Percentiles rank a stretch among this genome's conserved stretches.
These are phyloP conservation scores for Litocranius walleri DNA, from an alignment of 2,113 vertebrate genomes.

Conservation along the genomic window DNA sequence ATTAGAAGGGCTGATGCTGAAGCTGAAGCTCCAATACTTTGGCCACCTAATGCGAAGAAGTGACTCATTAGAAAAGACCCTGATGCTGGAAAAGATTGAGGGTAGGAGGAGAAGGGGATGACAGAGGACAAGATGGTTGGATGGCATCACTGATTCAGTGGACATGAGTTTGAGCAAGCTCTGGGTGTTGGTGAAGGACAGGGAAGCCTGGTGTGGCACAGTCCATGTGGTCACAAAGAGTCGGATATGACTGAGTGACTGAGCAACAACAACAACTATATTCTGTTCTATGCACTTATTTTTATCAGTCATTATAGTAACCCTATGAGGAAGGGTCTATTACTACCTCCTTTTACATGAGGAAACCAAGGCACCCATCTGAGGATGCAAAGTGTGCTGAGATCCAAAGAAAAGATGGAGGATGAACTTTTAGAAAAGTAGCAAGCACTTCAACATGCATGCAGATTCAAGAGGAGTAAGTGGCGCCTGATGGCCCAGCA, in stretches of 20 bases:
- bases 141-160: not conserved
- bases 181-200: not conserved
- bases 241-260: not conserved
- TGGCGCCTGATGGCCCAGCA: accelerated
- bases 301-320: not conserved
- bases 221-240: not conserved
- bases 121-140: not conserved
- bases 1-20: not conserved
- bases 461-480: not conserved
- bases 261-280: not conserved
- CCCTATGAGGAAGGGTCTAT: not conserved
- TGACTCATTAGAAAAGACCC: not conserved
- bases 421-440: too few relatives aligned
- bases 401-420: not conserved
- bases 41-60: not conserved
- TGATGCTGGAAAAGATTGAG: not conserved
- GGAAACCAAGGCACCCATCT: not conserved
- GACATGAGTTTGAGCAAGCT: not conserved
- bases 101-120: not conserved
- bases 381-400: not conserved
- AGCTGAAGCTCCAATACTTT: not conserved
- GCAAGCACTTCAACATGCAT: not conserved
- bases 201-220: not conserved
- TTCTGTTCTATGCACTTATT: not conserved
- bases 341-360: not conserved